Evolutionary conservation across 1,140 invertebrate species (phyloP), one percentile per base, ranked within the genome.

Genomic region (Leptinotarsa defecta): DNA sequence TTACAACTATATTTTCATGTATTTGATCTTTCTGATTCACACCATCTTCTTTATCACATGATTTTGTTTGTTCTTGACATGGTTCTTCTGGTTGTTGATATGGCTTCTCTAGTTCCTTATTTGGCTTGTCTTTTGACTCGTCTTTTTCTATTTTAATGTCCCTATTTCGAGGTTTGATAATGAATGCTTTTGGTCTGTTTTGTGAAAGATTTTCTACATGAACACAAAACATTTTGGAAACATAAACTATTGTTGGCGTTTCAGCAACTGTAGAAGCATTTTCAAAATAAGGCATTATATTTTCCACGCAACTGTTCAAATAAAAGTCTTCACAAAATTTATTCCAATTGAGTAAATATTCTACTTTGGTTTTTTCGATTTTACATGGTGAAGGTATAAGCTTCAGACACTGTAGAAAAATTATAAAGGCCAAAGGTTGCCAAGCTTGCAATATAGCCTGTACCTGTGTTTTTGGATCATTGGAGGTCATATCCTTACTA

Each of bases 171-270:
- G 52, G 52, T 74, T 77, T 79, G 13, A 75, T 74, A 24, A 84
- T 62, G 76, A 81, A 81, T 61, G 78, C 62, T 74, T 81, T 81
- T 6, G 78, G 78, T 77, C 79, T 80, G 70, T 81, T 80, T 73
- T 83, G 77, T 22, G 79, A 79, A 69, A 96, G 81, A 73, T 86
- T 86, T 78, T 88, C 91, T 70, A 88, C 89, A 81, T 94, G 92
- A n/a, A 94, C 89, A 74, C 93, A 90, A 87, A 96, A 94, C 94
- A 97, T 96, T 90, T 99, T 99, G 4, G 97, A 98, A 74, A 99
- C 91, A 87, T 96, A 99, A 68, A 95, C 91, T 83, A 99, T 94
- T 13, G 95, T 87, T 77, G 95, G 93, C 74, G 88, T 89, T 75
- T 92, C 87, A 3, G 89, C 82, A 34, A 88, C 87, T 79, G 90